Conservation (phyloP, 1,140 invertebrate species). For the Heliconius hewitsoni region DNA sequence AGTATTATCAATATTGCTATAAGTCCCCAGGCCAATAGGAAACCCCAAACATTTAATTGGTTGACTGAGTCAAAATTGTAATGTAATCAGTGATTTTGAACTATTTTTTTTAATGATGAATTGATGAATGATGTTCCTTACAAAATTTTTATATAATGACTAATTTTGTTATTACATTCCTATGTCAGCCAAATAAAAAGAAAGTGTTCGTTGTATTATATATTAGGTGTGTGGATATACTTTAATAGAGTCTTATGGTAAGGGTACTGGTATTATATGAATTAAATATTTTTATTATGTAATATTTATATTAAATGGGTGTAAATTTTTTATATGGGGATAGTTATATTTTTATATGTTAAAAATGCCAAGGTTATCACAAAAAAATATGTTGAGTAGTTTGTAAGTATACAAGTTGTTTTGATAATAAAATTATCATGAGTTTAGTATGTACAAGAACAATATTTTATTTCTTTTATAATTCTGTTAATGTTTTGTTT, state of each 20-base stretch:
- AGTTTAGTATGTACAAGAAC: not conserved
- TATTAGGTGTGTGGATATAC: not conserved
- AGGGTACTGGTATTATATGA: not conserved
- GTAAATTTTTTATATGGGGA: too few relatives aligned
- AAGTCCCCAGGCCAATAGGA: constrained; percentile 92
- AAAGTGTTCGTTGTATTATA: too few relatives aligned
- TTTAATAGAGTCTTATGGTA: not conserved
- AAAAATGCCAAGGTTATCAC: not conserved
- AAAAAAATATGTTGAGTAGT: not conserved
- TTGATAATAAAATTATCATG: not conserved
- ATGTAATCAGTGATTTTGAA: constrained; percentile 41
- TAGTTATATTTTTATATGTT: too few relatives aligned
- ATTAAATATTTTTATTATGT: not conserved
- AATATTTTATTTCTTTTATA: not conserved
- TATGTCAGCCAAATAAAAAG: not conserved
- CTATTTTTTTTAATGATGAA: not conserved
- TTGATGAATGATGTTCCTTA: not conserved
- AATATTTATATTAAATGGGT: not conserved
- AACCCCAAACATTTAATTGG: constrained; percentile 95
- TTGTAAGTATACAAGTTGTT: not conserved
- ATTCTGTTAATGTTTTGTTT: not conserved
- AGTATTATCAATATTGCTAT: constrained; percentile 96
- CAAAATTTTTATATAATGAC: not conserved
- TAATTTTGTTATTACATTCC: not conserved
- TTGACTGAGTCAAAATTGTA: constrained; percentile 94